Evolutionary conservation across 2,113 vertebrate species (phyloP).

Genomic region (Nipponia nippon): DNA sequence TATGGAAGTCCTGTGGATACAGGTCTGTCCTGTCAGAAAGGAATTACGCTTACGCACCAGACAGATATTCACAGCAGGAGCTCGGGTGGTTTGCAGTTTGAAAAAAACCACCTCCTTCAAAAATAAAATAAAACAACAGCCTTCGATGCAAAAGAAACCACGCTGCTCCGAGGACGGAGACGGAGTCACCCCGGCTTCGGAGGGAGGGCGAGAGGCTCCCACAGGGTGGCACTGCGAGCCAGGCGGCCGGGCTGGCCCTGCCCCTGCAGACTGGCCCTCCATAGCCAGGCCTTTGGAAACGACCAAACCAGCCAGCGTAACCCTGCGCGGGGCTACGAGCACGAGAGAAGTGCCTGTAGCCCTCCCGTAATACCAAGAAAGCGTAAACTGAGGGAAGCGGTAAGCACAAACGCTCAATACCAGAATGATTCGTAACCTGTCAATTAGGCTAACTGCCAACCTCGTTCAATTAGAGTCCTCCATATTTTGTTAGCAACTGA

Average conservation of each 20-base stretch:
- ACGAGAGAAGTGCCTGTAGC: rapidly evolving
- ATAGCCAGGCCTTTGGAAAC: background rate
- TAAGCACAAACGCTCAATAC: background rate
- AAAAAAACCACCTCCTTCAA: background rate
- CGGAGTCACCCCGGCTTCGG: background rate
- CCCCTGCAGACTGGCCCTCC: background rate
- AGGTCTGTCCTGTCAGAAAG: background rate
- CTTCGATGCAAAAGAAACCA: rapidly evolving
- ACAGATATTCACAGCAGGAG: background rate
- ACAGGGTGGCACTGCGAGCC: conserved; percentile 62
- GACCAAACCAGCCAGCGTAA: background rate
- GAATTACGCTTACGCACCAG: background rate
- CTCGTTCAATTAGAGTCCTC: background rate
- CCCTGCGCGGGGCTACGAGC: rapidly evolving
- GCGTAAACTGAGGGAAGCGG: rapidly evolving
- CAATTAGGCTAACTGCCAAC: background rate
- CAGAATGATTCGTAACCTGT: background rate
- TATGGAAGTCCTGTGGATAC: rapidly evolving
- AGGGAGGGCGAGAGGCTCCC: background rate
- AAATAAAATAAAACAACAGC: background rate
- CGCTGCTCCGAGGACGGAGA: background rate
- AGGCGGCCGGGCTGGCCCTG: background rate
- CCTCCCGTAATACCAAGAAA: background rate
- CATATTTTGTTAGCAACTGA: background rate
- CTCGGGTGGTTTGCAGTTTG: background rate